These are phyloP conservation scores for Ischnura elegans DNA, from an alignment of 2,888 invertebrate genomes.

Conservation along the genomic window DNA sequence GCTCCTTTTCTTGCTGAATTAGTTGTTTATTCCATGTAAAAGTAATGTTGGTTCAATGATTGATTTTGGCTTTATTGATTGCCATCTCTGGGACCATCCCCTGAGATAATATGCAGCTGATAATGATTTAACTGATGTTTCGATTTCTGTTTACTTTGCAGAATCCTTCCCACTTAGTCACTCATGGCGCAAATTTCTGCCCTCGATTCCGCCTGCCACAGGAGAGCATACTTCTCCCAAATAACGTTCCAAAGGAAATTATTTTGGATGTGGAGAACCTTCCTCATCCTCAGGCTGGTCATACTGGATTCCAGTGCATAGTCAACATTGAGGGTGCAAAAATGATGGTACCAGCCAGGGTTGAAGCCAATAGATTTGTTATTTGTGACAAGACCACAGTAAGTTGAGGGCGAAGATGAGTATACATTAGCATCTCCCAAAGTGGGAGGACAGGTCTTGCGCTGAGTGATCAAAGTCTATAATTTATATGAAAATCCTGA, in stretches of 20 bases:
- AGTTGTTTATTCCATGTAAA: not conserved
- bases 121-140: not conserved
- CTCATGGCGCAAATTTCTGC: conserved; percentile 85
- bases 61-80: not conserved
- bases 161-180: conserved; percentile 81
- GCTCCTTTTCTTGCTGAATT: not conserved
- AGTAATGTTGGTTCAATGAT: no score
- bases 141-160: conserved; percentile 74
- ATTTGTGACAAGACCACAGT: conserved; percentile 95
- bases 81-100: not conserved
- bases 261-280: conserved; percentile 94
- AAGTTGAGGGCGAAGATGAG: no score
- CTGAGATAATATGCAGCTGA: not conserved
- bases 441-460: no score
- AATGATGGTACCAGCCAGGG: conserved; percentile 92
- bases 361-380: conserved; percentile 88
- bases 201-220: conserved; percentile 90
- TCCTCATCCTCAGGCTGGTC: conserved; percentile 92
- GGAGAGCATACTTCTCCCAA: conserved; percentile 89
- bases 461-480: no score
- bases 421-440: no score
- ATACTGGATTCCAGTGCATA: conserved; percentile 94
- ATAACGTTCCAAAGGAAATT: conserved; percentile 93
- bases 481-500: no score
- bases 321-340: conserved; percentile 94